Base-by-base conservation (phyloP, 2,113 vertebrate genomes). In the Rhinoderma darwinii region DNA sequence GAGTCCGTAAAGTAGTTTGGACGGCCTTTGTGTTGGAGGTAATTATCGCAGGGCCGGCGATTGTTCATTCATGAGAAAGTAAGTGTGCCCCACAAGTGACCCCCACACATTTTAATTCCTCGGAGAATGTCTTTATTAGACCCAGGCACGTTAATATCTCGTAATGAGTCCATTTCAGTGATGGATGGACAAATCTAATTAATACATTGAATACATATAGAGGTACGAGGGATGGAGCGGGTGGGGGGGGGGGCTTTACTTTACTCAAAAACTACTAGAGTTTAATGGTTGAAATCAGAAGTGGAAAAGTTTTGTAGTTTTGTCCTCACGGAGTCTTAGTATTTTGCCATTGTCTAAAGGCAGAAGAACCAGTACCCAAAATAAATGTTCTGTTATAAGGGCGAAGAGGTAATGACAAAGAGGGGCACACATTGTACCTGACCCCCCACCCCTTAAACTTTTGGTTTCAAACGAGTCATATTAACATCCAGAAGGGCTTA, bases 51-150 rank as follows among this genome's bases (percentile, higher is more conserved):
- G 30, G 84, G 54, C 72, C 30, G 83, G 6, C 39, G 56, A 84
- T 51, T 68, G 84, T 79, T 86, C 75, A 79, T 79, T 86, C 74
- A 79, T 79, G 75, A 77, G 74, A 86, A 79, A 86, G 61, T 51
- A 78, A 35, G 59, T 66, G 61, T 35, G 84, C 56, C 84, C 84
- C 56, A 50, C 37, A n/a, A 35, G 59, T 86, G 84, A 86, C 84
- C 84, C 47, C 74, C 37, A 63, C 59, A 66, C 56, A 39, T 35
- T 86, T 61, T 79, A 86, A 79, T 86, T 63, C 84, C 43, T 78
- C 30, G 0, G 59, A 86, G 84, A 86, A 86, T 86, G 56, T 86
- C 84, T 59, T 66, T 78, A 78, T 78, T 78, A 86, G 61, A 79
- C 56, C 84, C 44, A 37, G 75, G 75, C 27, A 51, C 30, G 59